Percentiles rank a stretch among this genome's conserved stretches.
Conservation (phyloP, 2,113 vertebrate genomes). For the Tenrec ecaudatus region DNA sequence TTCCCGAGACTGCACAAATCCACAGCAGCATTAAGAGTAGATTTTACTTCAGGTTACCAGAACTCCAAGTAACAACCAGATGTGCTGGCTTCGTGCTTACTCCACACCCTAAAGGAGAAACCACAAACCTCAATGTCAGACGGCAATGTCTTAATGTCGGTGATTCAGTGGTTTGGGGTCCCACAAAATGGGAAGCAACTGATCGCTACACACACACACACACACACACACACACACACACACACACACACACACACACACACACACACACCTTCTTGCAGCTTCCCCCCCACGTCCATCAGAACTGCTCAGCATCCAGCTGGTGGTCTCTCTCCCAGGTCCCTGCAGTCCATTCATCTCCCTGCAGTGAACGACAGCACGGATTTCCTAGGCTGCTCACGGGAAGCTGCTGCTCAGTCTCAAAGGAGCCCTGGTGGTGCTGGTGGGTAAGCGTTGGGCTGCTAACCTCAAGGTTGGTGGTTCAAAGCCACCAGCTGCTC, state of each 20-base stretch:
- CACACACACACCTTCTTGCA: background rate
- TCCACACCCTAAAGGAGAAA: constrained; percentile 59
- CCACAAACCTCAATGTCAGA: constrained; percentile 72
- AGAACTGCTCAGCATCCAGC: background rate
- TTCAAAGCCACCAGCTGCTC: no score
- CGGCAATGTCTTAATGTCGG: background rate
- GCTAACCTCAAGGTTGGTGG: no score
- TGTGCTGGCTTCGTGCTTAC: constrained; percentile 51
- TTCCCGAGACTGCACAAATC: background rate
- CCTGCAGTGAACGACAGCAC: background rate
- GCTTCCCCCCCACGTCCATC: background rate
- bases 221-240: no score
- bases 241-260: background rate
- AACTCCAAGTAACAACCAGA: background rate
- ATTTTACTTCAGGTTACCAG: constrained; percentile 52
- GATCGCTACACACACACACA: background rate
- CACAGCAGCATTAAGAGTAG: background rate
- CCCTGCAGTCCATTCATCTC: no score
- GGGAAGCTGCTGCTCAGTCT: background rate
- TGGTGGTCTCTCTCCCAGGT: no score
- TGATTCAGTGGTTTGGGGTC: background rate
- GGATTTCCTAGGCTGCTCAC: background rate
- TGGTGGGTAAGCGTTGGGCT: no score
- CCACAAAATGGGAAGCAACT: background rate
- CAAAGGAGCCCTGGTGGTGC: background rate